Base-by-base conservation (phyloP, 2,888 invertebrate genomes). In the Panorpa germanica region DNA sequence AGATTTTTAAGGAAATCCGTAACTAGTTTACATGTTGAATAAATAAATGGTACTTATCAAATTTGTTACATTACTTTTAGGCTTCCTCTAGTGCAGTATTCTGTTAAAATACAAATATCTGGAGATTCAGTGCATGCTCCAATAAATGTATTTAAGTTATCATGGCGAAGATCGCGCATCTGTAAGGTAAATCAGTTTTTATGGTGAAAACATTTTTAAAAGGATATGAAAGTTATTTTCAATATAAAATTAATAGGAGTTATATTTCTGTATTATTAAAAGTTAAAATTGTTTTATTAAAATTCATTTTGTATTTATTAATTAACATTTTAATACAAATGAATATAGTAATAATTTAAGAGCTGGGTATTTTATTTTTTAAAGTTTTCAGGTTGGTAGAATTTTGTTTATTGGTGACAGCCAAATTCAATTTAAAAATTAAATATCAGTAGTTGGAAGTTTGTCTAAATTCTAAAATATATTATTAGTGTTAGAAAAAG, bases 71-170 rank as follows among this genome's bases (percentile, higher is more conserved):
- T 53, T 59, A 80, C 91, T 70, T 83, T 82, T 36, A 91, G 66
- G 47, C 86, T 88, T 30, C 90, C 90, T 35, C 88, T 64, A 9
- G 80, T 75, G 52, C 88, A 88, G 51, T 88, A 90, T 47, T 83
- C 78, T 2, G 82, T 81, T 28, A 90, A 66, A 40, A 88, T 76
- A 53, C 83, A 86, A 43, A 88, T 80, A 47, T 83, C 80, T 1
- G 86, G 85, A 3, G 83, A 75, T 45, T 90, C 90, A 9, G 85
- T 81, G 47, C 83, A 86, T 9, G 88, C 88, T 27, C 90, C 90
- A 37, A 90, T 78, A 46, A 90, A 90, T 9, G 82, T 77, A 46
- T 86, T 86, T 35, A 91, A 61, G 51, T 91, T 91, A 52, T 88
- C 86, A 46, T 91, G 88, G 11, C 83, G 69, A 37, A 90, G 60